A percentile compares a stretch with the other conserved stretches of the same genome.
Evolutionary conservation across 2,113 vertebrate species (phyloP).

Genomic region (Phaetusa simplex): DNA sequence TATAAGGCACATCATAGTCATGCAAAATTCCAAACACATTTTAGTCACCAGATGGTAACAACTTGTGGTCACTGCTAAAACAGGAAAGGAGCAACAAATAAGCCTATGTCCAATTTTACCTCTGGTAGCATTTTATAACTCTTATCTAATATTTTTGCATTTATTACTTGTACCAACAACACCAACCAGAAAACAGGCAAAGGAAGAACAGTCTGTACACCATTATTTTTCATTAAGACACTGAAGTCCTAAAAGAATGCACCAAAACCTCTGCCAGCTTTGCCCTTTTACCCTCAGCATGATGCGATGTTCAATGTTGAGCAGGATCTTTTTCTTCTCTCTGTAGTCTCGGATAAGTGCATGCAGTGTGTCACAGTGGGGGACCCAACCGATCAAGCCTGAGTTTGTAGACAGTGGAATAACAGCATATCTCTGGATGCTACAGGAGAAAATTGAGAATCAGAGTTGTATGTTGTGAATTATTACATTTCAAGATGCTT

Average conservation of each 20-base stretch:
- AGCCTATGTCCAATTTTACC: not conserved
- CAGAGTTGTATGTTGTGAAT: not conserved
- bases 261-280: not conserved
- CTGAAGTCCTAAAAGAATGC: not conserved
- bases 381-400: slow-evolving; percentile 97
- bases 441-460: slow-evolving; percentile 23
- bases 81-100: not conserved
- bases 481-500: not conserved
- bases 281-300: slow-evolving; percentile 87
- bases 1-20: not conserved
- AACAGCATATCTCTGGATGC: slow-evolving; percentile 97
- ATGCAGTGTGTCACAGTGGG: slow-evolving; percentile 96
- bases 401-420: slow-evolving; percentile 98
- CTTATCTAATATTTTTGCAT: not conserved
- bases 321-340: slow-evolving; percentile 98
- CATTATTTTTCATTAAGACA: not conserved
- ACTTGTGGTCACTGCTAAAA: not conserved
- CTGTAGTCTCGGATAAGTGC: slow-evolving; percentile 97
- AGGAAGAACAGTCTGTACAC: not conserved
- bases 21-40: not conserved
- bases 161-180: not conserved
- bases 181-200: not conserved
- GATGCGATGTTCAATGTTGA: slow-evolving; percentile 98
- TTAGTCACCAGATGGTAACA: not conserved
- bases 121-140: not conserved